These are phyloP conservation scores for Chaetops frenatus DNA, from an alignment of 2,113 vertebrate genomes.

Conservation along the genomic window DNA sequence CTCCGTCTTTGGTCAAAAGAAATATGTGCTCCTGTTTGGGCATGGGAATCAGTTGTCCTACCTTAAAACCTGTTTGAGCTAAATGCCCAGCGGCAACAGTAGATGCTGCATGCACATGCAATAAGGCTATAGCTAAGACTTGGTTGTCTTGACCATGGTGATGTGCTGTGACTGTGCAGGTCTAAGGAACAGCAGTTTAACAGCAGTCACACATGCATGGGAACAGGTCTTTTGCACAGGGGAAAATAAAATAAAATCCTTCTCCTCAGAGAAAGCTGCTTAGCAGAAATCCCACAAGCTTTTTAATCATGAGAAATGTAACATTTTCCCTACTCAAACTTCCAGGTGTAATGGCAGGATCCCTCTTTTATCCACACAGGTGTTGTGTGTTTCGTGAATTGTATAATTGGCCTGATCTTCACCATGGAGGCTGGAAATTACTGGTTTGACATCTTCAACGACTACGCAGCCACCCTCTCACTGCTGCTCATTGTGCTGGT, in stretches of 20 bases:
- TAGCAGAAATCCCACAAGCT: neutral
- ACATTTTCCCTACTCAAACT: neutral
- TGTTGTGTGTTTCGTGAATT: constrained; percentile 78
- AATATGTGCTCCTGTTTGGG: accelerated
- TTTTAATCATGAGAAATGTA: neutral
- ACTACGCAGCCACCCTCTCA: constrained; percentile 84
- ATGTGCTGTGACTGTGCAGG: neutral
- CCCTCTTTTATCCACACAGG: constrained; percentile 57
- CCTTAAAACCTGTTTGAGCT: neutral
- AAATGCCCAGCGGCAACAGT: neutral
- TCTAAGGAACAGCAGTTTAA: neutral
- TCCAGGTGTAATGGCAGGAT: neutral
- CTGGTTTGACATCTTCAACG: constrained; percentile 94
- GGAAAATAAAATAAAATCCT: neutral
- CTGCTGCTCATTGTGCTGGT: constrained; percentile 88
- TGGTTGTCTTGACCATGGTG: neutral
- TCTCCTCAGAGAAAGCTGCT: neutral
- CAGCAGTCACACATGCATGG: neutral
- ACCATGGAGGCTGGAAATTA: constrained; percentile 87
- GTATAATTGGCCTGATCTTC: constrained; percentile 83
- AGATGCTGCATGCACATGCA: accelerated
- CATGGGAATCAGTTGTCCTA: neutral
- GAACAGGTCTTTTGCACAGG: neutral
- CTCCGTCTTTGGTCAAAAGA: neutral
- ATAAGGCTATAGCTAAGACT: neutral